These are phyloP conservation scores for Paratilapia polleni DNA, from an alignment of 2,113 vertebrate genomes.

Conservation along the genomic window DNA sequence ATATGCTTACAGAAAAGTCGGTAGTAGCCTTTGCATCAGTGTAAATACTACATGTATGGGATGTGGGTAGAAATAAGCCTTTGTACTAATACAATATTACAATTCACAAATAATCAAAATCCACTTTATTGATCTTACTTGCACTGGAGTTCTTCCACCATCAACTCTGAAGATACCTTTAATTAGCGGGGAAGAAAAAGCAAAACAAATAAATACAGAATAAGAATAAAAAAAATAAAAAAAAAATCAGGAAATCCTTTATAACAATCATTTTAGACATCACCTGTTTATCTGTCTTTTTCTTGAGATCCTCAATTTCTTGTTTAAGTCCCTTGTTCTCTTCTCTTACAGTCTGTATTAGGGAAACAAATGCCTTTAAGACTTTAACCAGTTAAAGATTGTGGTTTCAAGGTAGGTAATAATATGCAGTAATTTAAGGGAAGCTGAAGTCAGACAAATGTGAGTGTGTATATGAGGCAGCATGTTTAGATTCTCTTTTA, in stretches of 20 bases:
- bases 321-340: constrained; percentile 85
- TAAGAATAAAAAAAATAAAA: neutral
- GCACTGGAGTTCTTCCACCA: constrained; percentile 89
- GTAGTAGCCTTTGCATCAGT: neutral
- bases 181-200: constrained; percentile 2
- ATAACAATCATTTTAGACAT: neutral
- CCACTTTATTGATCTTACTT: constrained; percentile 82
- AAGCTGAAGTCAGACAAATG: constrained; percentile 7
- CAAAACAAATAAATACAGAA: neutral
- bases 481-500: neutral
- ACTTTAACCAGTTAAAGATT: neutral
- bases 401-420: neutral
- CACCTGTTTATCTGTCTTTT: constrained; percentile 87
- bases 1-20: neutral
- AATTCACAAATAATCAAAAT: neutral
- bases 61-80: neutral
- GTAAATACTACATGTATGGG: neutral
- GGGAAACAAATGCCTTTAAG: constrained; percentile 9
- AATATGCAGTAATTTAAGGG: neutral
- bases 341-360: constrained; percentile 81
- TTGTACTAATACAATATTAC: neutral
- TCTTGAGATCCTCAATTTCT: constrained; percentile 85
- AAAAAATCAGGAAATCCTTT: neutral
- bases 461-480: neutral
- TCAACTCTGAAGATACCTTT: constrained; percentile 85